Conservation (phyloP, 2,113 vertebrate species). For the Chaetops frenatus region DNA sequence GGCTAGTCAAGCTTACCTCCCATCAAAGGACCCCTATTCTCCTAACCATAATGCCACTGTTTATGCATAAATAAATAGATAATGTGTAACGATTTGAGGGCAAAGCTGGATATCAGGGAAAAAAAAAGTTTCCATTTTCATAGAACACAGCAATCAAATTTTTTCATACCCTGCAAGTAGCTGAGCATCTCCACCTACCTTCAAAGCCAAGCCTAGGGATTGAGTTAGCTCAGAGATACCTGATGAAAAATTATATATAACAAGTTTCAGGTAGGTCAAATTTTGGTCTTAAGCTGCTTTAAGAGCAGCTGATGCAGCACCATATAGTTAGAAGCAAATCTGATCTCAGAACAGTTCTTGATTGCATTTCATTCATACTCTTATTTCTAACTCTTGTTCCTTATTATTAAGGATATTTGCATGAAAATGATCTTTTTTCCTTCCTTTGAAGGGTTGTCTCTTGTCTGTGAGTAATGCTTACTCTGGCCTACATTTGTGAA, state of each 20-base stretch:
- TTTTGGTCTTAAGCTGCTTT: slow-evolving; percentile 27
- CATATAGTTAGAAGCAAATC: slow-evolving; percentile 44
- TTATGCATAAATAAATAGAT: slow-evolving; percentile 60
- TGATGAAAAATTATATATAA: slow-evolving; percentile 28
- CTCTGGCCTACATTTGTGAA: slow-evolving; percentile 47
- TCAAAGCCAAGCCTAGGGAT: background rate
- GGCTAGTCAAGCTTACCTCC: slow-evolving; percentile 30
- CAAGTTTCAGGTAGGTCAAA: slow-evolving; percentile 41
- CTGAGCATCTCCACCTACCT: background rate
- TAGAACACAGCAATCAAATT: background rate
- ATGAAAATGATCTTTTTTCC: slow-evolving; percentile 48
- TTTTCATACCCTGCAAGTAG: background rate
- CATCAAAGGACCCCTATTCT: slow-evolving; percentile 35
- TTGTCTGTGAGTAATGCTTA: slow-evolving; percentile 55
- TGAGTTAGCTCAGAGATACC: background rate
- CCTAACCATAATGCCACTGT: slow-evolving; percentile 17
- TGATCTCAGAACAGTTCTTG: slow-evolving; percentile 35
- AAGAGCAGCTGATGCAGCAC: slow-evolving; percentile 22
- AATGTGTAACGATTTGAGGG: slow-evolving; percentile 17
- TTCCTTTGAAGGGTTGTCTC: slow-evolving; percentile 39
- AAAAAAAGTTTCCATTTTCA: background rate
- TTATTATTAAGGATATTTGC: slow-evolving; percentile 60
- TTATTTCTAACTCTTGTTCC: slow-evolving; percentile 55
- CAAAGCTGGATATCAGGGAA: background rate
- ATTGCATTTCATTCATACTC: slow-evolving; percentile 51